Percentiles rank a stretch among this genome's conserved stretches.
These are phyloP conservation scores for Gambelia wislizenii DNA, from an alignment of 2,797 vertebrate species.

Conservation along the genomic window DNA sequence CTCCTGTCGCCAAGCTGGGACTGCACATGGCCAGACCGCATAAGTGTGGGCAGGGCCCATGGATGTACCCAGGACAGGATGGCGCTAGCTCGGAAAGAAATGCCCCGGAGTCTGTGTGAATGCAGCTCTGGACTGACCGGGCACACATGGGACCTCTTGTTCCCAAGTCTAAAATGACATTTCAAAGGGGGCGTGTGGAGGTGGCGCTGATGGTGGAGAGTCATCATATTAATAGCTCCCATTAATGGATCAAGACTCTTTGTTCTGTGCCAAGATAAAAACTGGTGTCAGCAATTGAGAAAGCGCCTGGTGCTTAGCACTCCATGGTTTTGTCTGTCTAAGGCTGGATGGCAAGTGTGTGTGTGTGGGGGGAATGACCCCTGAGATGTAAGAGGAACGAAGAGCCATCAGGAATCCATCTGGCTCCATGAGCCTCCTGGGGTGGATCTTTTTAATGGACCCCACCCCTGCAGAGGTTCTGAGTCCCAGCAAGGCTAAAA, in stretches of 20 bases:
- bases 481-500: no score
- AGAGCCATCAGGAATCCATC: no score
- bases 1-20: slow-evolving; percentile 51
- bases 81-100: slow-evolving; percentile 23
- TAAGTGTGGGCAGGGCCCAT: slow-evolving; percentile 51
- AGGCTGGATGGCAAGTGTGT: slow-evolving; percentile 10
- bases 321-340: slow-evolving; percentile 16
- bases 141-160: slow-evolving; percentile 65
- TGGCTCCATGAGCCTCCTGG: no score
- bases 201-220: neutral
- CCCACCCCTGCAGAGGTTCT: no score
- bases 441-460: no score
- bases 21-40: neutral
- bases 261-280: slow-evolving; percentile 63
- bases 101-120: slow-evolving; percentile 51
- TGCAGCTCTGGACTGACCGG: slow-evolving; percentile 44
- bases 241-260: slow-evolving; percentile 21
- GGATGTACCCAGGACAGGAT: slow-evolving; percentile 8
- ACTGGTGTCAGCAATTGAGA: slow-evolving; percentile 60
- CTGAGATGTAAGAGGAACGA: slow-evolving; percentile 33
- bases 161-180: slow-evolving; percentile 53
- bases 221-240: slow-evolving; percentile 37
- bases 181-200: slow-evolving; percentile 22
- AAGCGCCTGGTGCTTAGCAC: slow-evolving; percentile 50
- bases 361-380: slow-evolving; percentile 16